phyloP scores from a whole-genome alignment of 2,113 vertebrate species.

The Sebastes fasciatus region DNA sequence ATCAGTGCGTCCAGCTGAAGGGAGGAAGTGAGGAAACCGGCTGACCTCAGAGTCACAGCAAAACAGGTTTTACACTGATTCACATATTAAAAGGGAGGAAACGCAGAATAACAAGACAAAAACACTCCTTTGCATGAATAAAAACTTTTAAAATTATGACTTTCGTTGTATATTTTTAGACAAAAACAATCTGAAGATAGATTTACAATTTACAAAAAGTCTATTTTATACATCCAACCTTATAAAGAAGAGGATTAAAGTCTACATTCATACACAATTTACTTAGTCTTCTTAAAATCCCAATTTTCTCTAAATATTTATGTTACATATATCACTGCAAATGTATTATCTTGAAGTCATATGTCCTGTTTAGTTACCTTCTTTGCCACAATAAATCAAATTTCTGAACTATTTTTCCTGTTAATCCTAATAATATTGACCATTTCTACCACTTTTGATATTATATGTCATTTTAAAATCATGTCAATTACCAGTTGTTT shows the following conservation, averaged over 20 bases:
- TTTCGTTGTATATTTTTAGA: too few species aligned
- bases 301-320: background rate
- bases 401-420: background rate
- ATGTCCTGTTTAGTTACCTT: background rate
- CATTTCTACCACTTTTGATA: background rate
- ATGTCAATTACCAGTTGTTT: too few species aligned
- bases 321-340: background rate
- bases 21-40: slow-evolving; percentile 84
- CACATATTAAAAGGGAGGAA: background rate
- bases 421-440: background rate
- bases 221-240: background rate
- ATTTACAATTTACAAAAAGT: background rate
- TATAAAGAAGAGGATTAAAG: background rate
- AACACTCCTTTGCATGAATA: background rate
- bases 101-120: background rate
- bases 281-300: background rate
- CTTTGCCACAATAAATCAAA: background rate
- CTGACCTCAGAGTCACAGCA: slow-evolving; percentile 38
- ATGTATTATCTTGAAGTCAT: background rate
- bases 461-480: too few species aligned
- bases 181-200: too few species aligned
- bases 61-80: background rate
- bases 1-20: slow-evolving; percentile 42
- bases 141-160: background rate
- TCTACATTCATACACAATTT: background rate